Evolutionary conservation across 2,797 vertebrate genomes (phyloP).

Genomic region (Melanotaenia pygmaea): DNA sequence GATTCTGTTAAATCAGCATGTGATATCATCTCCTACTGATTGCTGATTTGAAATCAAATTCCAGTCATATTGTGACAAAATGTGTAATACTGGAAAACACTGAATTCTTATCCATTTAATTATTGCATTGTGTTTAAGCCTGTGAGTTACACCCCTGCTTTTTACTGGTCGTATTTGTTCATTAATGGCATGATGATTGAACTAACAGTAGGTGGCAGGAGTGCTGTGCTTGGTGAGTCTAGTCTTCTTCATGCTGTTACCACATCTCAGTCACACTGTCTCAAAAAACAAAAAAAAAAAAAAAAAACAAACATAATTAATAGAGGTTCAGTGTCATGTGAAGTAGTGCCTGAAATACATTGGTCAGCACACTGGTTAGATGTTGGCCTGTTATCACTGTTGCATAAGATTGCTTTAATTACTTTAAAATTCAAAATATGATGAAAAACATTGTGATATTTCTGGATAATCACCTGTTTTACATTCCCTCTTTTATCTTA

Average conservation of each 20-base stretch:
- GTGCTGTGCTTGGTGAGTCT: constrained; percentile 34
- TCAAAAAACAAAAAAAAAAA: not conserved
- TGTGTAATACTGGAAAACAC: not conserved
- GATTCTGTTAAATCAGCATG: too few relatives aligned
- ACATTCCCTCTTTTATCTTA: not conserved
- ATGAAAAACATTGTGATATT: not conserved
- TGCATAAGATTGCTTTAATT: not conserved
- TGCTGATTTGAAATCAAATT: too few relatives aligned
- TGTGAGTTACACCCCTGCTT: not conserved
- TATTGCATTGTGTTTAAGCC: not conserved
- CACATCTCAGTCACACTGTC: constrained; percentile 15
- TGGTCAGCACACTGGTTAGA: not conserved
- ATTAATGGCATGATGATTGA: constrained; percentile 25
- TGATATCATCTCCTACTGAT: too few relatives aligned
- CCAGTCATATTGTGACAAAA: too few relatives aligned
- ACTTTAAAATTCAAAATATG: not conserved
- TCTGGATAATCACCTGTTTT: not conserved
- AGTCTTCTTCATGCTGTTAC: constrained; percentile 31
- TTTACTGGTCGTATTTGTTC: constrained; percentile 6
- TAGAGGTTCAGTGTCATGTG: not conserved
- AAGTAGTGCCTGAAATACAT: not conserved
- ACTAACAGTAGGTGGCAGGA: constrained; percentile 75
- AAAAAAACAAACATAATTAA: too few relatives aligned
- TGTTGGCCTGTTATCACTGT: not conserved
- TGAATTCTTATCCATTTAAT: not conserved